These are phyloP conservation scores for Aricia artaxerxes DNA, from an alignment of 2,888 invertebrate genomes.

Conservation along the genomic window DNA sequence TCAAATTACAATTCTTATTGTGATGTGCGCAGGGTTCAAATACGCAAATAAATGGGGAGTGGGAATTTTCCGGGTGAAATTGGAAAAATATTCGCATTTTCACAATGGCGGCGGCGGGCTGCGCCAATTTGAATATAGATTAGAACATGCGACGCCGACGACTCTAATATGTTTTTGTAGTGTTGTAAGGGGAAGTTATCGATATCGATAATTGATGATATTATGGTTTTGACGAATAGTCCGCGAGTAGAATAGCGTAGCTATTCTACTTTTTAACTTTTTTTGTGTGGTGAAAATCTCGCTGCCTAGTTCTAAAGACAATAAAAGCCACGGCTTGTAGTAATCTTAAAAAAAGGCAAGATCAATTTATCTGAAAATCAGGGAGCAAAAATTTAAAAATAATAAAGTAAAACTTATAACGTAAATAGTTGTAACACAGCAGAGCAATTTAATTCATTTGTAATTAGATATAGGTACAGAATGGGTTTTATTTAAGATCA, in stretches of 20 bases:
- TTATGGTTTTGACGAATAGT: not conserved
- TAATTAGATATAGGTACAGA: no score
- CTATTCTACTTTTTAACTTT: not conserved
- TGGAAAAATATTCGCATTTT: conserved; percentile 76
- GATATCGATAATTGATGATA: conserved; percentile 41
- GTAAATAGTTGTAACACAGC: no score
- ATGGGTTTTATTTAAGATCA: no score
- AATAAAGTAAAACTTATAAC: no score
- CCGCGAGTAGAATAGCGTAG: not conserved
- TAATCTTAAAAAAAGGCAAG: not conserved
- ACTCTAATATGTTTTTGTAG: conserved; percentile 70
- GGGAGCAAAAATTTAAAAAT: no score
- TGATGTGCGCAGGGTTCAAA: conserved; percentile 37
- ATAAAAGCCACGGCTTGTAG: no score
- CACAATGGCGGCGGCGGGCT: conserved; percentile 65
- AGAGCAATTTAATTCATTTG: no score
- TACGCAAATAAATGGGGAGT: conserved; percentile 34
- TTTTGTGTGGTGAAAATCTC: not conserved
- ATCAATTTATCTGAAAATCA: no score
- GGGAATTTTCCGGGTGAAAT: conserved; percentile 63
- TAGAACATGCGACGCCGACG: conserved; percentile 76
- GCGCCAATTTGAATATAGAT: conserved; percentile 79
- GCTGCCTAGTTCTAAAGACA: no score
- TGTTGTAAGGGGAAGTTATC: conserved; percentile 43
- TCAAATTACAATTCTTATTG: conserved; percentile 20